A percentile compares a stretch with the other conserved stretches of the same genome.
These are phyloP conservation scores for Cinclus cinclus DNA, from an alignment of 2,113 vertebrate genomes.

Conservation along the genomic window DNA sequence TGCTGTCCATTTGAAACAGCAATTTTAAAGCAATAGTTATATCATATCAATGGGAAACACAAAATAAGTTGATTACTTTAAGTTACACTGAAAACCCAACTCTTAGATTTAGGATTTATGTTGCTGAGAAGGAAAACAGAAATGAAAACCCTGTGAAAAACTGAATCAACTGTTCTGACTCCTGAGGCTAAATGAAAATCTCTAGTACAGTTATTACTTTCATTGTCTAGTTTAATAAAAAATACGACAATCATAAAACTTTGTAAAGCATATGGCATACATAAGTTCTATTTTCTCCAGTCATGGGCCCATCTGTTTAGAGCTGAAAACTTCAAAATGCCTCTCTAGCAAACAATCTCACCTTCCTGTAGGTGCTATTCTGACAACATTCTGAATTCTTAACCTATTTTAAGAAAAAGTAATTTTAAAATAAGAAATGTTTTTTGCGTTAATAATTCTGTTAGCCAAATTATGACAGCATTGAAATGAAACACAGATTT, in stretches of 20 bases:
- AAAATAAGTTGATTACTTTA: background rate
- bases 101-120: background rate
- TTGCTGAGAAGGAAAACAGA: background rate
- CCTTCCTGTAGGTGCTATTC: background rate
- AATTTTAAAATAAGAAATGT: background rate
- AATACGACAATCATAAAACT: background rate
- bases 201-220: background rate
- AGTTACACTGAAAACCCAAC: background rate
- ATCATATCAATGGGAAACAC: background rate
- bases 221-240: slow-evolving; percentile 9
- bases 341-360: background rate
- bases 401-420: background rate
- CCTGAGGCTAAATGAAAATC: background rate
- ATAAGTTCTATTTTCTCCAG: background rate
- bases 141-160: background rate
- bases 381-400: background rate
- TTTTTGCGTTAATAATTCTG: background rate
- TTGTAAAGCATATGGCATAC: background rate
- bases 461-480: background rate
- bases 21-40: background rate
- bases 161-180: background rate
- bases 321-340: background rate
- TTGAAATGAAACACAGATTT: background rate
- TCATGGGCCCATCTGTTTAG: background rate
- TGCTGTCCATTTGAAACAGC: background rate